Conservation (phyloP, 2,113 vertebrate genomes). For the Campylorhamphus procurvoides region DNA sequence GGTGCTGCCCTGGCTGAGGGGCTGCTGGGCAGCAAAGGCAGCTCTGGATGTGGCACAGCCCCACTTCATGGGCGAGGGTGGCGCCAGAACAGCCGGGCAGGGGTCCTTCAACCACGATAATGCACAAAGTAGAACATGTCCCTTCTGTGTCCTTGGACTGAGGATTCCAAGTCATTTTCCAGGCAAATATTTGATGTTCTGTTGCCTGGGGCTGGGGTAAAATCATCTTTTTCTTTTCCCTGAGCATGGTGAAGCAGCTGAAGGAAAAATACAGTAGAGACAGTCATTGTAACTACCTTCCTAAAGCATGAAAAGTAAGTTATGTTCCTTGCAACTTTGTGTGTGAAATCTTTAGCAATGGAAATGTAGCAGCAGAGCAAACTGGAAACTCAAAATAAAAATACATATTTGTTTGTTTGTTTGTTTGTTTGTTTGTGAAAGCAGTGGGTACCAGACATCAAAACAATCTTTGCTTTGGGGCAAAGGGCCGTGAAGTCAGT, state of each 20-base stretch:
- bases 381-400: slow-evolving; percentile 10
- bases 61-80: neutral
- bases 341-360: neutral
- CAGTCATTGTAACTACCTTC: neutral
- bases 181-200: slow-evolving; percentile 26
- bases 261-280: neutral
- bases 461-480: slow-evolving; percentile 2
- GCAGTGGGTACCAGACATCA: neutral
- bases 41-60: neutral
- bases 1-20: neutral
- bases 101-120: neutral
- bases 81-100: neutral
- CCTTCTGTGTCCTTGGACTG: neutral
- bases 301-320: neutral
- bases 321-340: neutral
- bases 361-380: neutral
- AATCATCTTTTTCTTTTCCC: slow-evolving; percentile 12
- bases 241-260: neutral
- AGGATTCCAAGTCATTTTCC: neutral
- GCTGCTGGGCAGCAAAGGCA: neutral
- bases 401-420: neutral
- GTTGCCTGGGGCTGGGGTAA: neutral
- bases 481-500: neutral
- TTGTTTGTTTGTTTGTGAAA: too few relatives aligned
- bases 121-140: neutral